These are phyloP conservation scores for Vesta saturnalis DNA, from an alignment of 2,888 invertebrate genomes.

Conservation along the genomic window DNA sequence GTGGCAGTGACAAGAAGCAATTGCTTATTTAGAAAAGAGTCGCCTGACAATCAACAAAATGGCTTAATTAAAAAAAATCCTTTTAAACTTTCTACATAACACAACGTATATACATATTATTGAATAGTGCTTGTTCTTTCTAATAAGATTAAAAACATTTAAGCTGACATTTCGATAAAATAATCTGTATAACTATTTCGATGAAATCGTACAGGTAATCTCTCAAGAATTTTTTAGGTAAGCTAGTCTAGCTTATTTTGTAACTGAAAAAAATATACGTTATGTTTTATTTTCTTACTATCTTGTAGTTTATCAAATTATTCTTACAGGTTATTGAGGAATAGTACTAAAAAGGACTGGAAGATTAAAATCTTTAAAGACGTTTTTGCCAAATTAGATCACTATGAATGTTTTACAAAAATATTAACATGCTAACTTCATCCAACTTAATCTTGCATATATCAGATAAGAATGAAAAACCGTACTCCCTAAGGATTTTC, in stretches of 20 bases:
- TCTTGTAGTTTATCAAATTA: background rate
- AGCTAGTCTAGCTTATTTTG: no score
- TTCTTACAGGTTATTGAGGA: background rate
- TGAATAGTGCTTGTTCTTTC: background rate
- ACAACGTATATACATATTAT: no score
- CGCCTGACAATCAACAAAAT: constrained; percentile 46
- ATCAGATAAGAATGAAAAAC: background rate
- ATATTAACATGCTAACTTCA: constrained; percentile 1
- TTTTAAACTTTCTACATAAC: constrained; percentile 13
- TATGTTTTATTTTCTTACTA: background rate
- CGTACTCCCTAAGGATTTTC: no score
- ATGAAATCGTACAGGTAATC: background rate
- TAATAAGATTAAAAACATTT: background rate
- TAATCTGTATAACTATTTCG: constrained; percentile 1
- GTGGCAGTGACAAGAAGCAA: constrained; percentile 50
- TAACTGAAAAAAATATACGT: no score
- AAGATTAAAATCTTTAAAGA: background rate
- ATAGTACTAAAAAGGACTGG: background rate
- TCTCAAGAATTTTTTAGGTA: background rate
- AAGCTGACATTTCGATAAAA: background rate
- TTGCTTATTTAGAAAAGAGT: constrained; percentile 50
- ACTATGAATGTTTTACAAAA: background rate
- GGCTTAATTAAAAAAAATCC: constrained; percentile 44
- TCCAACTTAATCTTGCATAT: background rate
- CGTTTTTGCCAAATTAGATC: background rate